Percentiles rank a stretch among this genome's conserved stretches.
Evolutionary conservation across 2,888 invertebrate species (phyloP).

Genomic region (Macrophya alboannulata): DNA sequence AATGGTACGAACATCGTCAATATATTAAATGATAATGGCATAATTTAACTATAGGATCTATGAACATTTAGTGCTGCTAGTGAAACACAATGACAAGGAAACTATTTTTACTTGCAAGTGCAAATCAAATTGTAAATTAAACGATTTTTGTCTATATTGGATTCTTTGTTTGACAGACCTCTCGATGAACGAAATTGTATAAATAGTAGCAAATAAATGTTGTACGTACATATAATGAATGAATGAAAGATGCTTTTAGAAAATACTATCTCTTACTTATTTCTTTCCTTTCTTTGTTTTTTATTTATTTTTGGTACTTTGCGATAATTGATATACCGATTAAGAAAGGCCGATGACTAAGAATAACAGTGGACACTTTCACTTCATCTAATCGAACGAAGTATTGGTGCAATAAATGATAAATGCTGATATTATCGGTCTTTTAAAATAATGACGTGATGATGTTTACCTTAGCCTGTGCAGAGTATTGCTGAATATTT

Average conservation of each 20-base stretch:
- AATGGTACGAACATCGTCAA: conserved; percentile 6
- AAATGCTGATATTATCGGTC: conserved; percentile 21
- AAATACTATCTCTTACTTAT: neutral
- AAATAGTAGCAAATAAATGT: neutral
- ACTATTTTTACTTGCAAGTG: conserved; percentile 44
- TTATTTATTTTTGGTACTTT: neutral
- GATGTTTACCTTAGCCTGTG: conserved; percentile 75
- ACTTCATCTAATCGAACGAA: neutral
- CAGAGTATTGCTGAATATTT: conserved; percentile 73
- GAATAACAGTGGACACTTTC: neutral
- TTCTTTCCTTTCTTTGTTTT: neutral
- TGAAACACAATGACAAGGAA: neutral
- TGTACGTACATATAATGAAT: neutral
- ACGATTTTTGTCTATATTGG: neutral
- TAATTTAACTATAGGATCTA: conserved; percentile 22
- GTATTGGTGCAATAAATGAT: neutral
- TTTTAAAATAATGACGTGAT: conserved; percentile 50
- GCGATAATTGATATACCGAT: neutral
- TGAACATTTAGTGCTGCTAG: conserved; percentile 36
- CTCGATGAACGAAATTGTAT: neutral
- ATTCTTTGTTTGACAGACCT: neutral
- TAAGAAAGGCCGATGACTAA: conserved; percentile 22
- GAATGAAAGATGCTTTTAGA: neutral
- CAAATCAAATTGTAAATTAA: conserved; percentile 14
- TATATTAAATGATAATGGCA: conserved; percentile 7